Base-by-base conservation (phyloP, 2,797 vertebrate genomes). In the Sebastes alutus region DNA sequence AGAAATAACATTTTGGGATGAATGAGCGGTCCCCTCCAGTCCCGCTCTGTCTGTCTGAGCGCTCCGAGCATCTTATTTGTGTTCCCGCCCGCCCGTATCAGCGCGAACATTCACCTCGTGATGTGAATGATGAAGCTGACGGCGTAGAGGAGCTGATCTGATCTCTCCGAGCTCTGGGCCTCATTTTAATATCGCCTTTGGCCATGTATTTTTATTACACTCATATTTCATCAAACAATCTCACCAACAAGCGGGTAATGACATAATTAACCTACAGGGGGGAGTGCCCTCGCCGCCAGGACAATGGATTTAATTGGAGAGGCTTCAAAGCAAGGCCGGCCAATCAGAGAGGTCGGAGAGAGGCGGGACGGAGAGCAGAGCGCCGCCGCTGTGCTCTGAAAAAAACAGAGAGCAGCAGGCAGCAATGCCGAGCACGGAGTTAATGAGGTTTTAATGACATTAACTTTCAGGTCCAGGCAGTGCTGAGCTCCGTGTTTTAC, bases 1-100 rank as follows among this genome's bases (percentile, higher is more conserved):
- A 95, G 94, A 96, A 95, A 96, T 95, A 95, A 95, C 92, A 94
- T 95, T 95, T 88, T 89, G 91, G 92, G 91, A 89, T 91, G 89
- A 95, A 88, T 89, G 89, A 89, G 82, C 18, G 85, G 85, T 82
- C 88, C 86, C 90, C 88, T 90, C 90, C 87, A 72, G 85, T 87
- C 80, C 75, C 80, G 49, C 88, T 90, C 88, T 69, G 84, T 89
- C 63, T 83, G 81, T 87, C 75, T 74, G 77, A 79, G 83, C 16
- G 65, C 76, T 75, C 18, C 1, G 68, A 81, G 84, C 84, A 64
- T 87, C 84, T 87, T 89, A 88, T 90, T 91, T 88, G 88, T 91
- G 89, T 87, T 88, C 63, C 78, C 23, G 86, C 81, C 87, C n/a
- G 82, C 78, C 81, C 49, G 72, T 58, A 81, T 84, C 82, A 78